phyloP scores from a whole-genome alignment of 2,797 vertebrate species.

The Aselliscus stoliczkanus region DNA sequence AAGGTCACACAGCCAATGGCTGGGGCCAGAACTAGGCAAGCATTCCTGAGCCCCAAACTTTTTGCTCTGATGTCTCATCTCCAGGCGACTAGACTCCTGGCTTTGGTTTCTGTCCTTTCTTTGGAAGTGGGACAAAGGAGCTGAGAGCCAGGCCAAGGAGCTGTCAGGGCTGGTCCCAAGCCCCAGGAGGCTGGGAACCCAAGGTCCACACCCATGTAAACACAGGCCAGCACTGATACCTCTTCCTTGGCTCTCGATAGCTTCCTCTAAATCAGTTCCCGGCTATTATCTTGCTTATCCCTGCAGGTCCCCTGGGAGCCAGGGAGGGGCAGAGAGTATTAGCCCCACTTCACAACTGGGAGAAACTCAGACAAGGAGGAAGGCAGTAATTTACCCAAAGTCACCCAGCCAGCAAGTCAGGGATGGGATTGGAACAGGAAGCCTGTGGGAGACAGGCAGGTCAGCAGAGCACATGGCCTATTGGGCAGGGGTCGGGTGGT shows the following conservation, averaged over 20 bases:
- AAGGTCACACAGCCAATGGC: background rate
- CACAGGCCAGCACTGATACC: conserved; percentile 42
- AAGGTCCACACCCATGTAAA: conserved; percentile 62
- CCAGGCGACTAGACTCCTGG: background rate
- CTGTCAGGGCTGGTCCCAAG: conserved; percentile 59
- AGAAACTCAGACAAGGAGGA: conserved; percentile 57
- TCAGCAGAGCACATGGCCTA: background rate
- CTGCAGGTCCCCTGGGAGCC: conserved; percentile 34
- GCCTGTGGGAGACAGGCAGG: background rate
- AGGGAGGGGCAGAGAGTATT: conserved; percentile 62
- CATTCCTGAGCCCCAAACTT: background rate
- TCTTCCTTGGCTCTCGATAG: conserved; percentile 13
- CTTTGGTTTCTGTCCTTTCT: conserved; percentile 49
- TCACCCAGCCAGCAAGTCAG: conserved; percentile 5
- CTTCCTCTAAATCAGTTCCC: conserved; percentile 62
- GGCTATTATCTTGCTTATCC: conserved; percentile 57
- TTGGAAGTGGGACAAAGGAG: conserved; percentile 57
- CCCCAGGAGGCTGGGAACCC: conserved; percentile 60
- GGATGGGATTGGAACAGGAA: background rate
- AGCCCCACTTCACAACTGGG: background rate
- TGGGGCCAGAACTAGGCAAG: background rate
- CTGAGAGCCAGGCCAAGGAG: conserved; percentile 50
- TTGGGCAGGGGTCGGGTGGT: background rate
- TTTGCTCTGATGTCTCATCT: background rate
- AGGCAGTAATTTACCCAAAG: conserved; percentile 59